Evolutionary conservation across 2,113 vertebrate species (phyloP), one percentile per base, ranked within the genome.

Genomic region (Cyrtonyx montezumae): DNA sequence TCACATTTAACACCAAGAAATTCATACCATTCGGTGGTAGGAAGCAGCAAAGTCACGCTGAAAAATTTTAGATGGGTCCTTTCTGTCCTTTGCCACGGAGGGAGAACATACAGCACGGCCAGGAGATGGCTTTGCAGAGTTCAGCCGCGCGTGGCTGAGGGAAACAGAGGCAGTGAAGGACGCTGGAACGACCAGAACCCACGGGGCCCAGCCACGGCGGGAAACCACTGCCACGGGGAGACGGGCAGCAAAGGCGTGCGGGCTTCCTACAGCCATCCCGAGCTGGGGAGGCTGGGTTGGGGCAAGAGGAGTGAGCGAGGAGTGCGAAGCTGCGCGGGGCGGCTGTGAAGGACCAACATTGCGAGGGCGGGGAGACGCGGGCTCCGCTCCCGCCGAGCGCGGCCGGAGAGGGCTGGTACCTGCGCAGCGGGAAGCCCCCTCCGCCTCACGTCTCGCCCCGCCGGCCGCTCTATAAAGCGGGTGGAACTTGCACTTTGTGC

Each of bases 1-100:
- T 48, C 4, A 25, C 2, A 0, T 48, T 37, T 25, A 36, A 21
- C 1, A 1, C 12, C 1, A 1, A 11, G 25, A 43, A n/a, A n/a
- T 16, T 18, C 11, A 5, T 19, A 6, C 8, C 26, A 14, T 21
- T 11, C 59, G 4, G 21, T 0, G 0, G 2, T 3, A 11, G 51
- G 56, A 34, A 66, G 16, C 62, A 23, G 51, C 1, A 32, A 66
- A 49, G 23, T 19, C 55, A 3, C 37, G 34, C 26, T 23, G 34
- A 37, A 37, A 11, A 8, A 9, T 18, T 8, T 30, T 18, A 3
- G 2, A 14, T 8, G 45, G 6, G 12, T 26, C n/a, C 25, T 51
- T 68, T 28, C 21, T 12, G 36, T 36, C 25, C 36, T 26, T 11
- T 8, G 9, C 36, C 16, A 11, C 5, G 16, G 32, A 34, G 32